Conservation (phyloP, 2,797 vertebrate species). For the Discoglossus pictus region DNA sequence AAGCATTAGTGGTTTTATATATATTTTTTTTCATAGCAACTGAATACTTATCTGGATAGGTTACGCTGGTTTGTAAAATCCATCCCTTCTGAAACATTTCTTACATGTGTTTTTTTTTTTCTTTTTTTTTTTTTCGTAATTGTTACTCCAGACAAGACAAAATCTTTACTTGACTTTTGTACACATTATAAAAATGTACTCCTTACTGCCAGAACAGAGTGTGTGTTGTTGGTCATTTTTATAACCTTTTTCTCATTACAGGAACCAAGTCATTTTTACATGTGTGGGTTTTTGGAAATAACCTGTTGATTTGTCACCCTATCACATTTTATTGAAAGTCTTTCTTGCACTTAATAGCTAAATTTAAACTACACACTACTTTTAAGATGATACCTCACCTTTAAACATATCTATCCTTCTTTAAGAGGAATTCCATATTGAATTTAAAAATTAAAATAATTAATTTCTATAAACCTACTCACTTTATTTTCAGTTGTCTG, state of each 20-base stretch:
- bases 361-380: not conserved
- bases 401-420: not conserved
- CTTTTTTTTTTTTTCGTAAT: not conserved
- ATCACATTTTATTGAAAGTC: slow-evolving; percentile 6
- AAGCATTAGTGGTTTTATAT: too few relatives aligned
- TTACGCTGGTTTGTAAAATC: not conserved
- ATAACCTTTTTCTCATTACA: not conserved
- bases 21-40: too few relatives aligned
- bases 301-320: not conserved
- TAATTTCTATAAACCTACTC: too few relatives aligned
- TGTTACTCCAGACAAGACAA: slow-evolving; percentile 5
- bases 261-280: too few relatives aligned
- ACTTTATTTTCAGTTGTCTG: too few relatives aligned
- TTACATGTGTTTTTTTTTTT: too few relatives aligned
- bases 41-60: too few relatives aligned
- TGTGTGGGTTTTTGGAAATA: too few relatives aligned
- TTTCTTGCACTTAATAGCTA: slow-evolving; percentile 4
- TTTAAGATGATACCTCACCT: not conserved
- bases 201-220: slow-evolving; percentile 9
- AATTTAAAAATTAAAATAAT: too few relatives aligned
- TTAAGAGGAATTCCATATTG: too few relatives aligned
- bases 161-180: slow-evolving; percentile 29
- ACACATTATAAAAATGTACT: slow-evolving; percentile 11
- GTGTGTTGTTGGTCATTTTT: slow-evolving; percentile 6
- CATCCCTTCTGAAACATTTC: not conserved